Base-by-base conservation (phyloP, 1,140 invertebrate species). In the fruit fly (Drosophila melanogaster) region DNA sequence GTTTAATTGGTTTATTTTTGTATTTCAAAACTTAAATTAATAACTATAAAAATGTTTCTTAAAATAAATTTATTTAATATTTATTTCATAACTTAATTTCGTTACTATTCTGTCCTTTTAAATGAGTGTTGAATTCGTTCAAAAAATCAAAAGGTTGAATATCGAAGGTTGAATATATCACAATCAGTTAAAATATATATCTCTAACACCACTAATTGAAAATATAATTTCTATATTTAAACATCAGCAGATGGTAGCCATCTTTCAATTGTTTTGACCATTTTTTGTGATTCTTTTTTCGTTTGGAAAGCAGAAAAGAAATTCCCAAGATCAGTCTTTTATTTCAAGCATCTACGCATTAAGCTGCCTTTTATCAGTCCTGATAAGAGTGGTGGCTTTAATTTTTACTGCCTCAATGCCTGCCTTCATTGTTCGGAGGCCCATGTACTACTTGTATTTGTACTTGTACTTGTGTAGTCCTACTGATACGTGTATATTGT, bases 281-380 rank as follows among this genome's bases (percentile, higher is more conserved):
- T 4, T 41, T 40, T 30, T 41, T 10, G 10, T 58, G 8, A 17
- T 43, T 8, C 59, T 43, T 22, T 41, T 41, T 8, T 6, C 10
- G 15, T 1, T 0, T 4, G 17, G 35, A 35, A 44, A 12, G 30
- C 30, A 49, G 22, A 30, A 22, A 12, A 41, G 26, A 40, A 4
- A 19, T 10, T 5, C 35, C 44, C 14, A n/a, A 47, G 61, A 30
- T 46, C 40, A 19, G 30, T 37, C 62, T 65, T 30, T 38, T 56
- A 56, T 70, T 67, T 70, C 44, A 35, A 35, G 6, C 50, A 70
- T 70, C 50, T 70, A 67, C 66, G 64, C 64, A 49, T 57, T 19
- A 70, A 57, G 41, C 35, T 70, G 66, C 33, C 64, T 70, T 70
- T 57, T 70, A 70, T 70, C 66, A 70, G 50, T 24, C 41, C 65